Percentiles rank a stretch among this genome's conserved stretches.
These are phyloP conservation scores for Phlogophora meticulosa DNA, from an alignment of 2,888 invertebrate species.

Conservation along the genomic window DNA sequence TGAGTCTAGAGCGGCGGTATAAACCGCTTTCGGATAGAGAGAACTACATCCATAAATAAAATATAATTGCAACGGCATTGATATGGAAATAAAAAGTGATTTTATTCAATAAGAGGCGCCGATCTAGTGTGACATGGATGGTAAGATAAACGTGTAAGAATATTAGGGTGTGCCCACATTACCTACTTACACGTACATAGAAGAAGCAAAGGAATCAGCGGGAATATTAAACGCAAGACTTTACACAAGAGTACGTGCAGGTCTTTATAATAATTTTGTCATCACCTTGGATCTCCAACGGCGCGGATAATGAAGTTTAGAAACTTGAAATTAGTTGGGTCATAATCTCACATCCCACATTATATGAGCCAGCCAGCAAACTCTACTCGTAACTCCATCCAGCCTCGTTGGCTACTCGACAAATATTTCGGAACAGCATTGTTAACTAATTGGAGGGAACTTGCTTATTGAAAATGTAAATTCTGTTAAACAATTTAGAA, in stretches of 20 bases:
- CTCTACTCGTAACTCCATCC: constrained; percentile 64
- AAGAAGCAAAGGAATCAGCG: constrained; percentile 24
- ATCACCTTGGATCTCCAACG: constrained; percentile 84
- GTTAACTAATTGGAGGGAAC: constrained; percentile 68
- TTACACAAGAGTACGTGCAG: constrained; percentile 51
- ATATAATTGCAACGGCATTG: constrained; percentile 22
- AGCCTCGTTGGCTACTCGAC: constrained; percentile 63
- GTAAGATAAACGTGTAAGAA: neutral
- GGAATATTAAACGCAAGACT: constrained; percentile 48
- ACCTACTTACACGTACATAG: neutral
- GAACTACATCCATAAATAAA: constrained; percentile 20
- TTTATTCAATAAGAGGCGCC: constrained; percentile 11
- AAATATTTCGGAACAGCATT: constrained; percentile 63
- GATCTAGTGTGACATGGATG: constrained; percentile 3
- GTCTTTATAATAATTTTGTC: constrained; percentile 82
- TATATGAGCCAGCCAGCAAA: constrained; percentile 72
- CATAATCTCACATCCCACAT: constrained; percentile 81
- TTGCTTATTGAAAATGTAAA: constrained; percentile 65
- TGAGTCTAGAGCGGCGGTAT: constrained; percentile 18
- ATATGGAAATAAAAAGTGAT: constrained; percentile 14
- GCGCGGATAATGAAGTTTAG: constrained; percentile 87
- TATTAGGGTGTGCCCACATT: too few relatives aligned
- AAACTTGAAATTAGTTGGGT: constrained; percentile 88
- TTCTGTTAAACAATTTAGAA: constrained; percentile 52
- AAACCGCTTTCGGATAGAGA: constrained; percentile 28